phyloP scores from a whole-genome alignment of 1,140 invertebrate genomes.

The Zaprionus taronus region DNA sequence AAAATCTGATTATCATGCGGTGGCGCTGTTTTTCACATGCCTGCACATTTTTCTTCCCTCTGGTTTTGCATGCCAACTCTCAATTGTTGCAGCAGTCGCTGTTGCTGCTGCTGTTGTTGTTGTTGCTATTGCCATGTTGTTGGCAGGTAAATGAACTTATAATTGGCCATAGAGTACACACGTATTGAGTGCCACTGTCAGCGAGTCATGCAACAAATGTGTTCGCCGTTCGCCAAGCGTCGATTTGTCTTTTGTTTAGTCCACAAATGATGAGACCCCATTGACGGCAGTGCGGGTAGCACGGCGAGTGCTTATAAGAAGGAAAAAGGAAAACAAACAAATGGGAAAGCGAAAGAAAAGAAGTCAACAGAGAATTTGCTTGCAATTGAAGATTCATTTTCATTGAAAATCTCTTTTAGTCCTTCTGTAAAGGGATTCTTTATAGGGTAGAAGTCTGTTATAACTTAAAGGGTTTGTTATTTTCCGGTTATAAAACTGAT shows the following conservation, averaged over 20 bases:
- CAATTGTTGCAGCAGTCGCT: conserved; percentile 12
- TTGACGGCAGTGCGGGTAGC: background rate
- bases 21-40: conserved; percentile 73
- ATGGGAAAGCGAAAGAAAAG: background rate
- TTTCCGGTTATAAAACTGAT: too few relatives aligned
- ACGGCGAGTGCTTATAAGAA: background rate
- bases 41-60: conserved; percentile 72
- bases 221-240: background rate
- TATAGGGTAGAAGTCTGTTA: too few relatives aligned
- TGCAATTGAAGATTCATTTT: too few relatives aligned
- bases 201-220: conserved; percentile 32
- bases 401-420: too few relatives aligned
- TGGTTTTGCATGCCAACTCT: conserved; percentile 47
- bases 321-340: background rate
- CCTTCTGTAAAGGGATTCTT: too few relatives aligned
- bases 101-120: background rate
- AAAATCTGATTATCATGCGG: conserved; percentile 81
- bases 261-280: background rate
- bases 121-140: conserved; percentile 42
- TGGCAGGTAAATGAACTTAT: conserved; percentile 80
- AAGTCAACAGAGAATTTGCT: too few relatives aligned
- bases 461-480: too few relatives aligned
- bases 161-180: conserved; percentile 69
- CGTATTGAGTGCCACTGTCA: conserved; percentile 36
- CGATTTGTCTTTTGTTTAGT: conserved; percentile 1